These are phyloP conservation scores for Pentamera pediparva DNA, from an alignment of 53 echinoderm and acorn worm species.

Conservation along the genomic window DNA sequence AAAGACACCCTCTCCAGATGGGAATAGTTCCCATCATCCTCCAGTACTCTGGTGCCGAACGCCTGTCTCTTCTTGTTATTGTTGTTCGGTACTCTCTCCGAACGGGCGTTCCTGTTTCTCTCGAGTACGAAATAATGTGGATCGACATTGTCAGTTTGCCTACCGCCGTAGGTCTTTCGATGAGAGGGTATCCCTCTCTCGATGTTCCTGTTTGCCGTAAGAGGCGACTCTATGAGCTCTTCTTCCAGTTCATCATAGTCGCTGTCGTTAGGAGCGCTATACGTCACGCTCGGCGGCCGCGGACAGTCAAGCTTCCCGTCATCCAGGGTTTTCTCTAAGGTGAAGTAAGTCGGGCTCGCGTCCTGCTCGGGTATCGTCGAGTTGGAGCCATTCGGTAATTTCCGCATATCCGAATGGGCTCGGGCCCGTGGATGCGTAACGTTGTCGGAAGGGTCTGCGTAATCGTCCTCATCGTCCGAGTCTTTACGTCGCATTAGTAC, in stretches of 20 bases:
- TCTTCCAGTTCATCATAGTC: conserved; percentile 30
- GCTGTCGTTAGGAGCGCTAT: background rate
- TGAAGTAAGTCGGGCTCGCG: conserved; percentile 15
- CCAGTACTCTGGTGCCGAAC: background rate
- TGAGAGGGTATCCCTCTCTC: background rate
- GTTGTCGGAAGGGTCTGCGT: conserved; percentile 29
- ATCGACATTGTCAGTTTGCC: conserved; percentile 2
- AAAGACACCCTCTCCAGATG: conserved; percentile 22
- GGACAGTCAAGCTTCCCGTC: background rate
- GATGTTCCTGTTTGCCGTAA: background rate
- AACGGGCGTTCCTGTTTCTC: conserved; percentile 16
- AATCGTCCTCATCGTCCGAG: conserved; percentile 28
- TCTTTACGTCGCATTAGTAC: background rate
- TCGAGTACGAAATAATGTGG: conserved; percentile 22
- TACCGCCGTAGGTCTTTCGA: conserved; percentile 9
- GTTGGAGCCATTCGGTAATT: background rate
- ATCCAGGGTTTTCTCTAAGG: background rate
- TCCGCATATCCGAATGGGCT: conserved; percentile 13
- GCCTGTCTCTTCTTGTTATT: background rate
- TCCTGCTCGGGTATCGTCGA: conserved; percentile 1
- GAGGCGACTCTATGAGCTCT: background rate
- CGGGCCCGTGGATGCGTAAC: background rate
- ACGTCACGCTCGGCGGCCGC: background rate
- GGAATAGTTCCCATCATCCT: conserved; percentile 26
- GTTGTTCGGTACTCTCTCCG: background rate